Conservation (phyloP, 2,113 vertebrate genomes). For the Bos indicus region DNA sequence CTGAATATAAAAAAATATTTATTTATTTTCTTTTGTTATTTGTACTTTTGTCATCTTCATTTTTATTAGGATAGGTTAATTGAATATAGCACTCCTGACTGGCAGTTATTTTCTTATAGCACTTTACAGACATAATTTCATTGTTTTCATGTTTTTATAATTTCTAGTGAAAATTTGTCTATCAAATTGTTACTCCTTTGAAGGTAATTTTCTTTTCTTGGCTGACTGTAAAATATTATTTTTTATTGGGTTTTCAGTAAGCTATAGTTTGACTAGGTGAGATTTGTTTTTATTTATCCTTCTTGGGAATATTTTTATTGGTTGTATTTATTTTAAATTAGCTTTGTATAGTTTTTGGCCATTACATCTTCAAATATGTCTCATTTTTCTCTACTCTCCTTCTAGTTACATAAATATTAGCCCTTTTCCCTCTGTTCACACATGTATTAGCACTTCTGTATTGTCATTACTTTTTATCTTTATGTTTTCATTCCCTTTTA, state of each 20-base stretch:
- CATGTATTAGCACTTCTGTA: not conserved
- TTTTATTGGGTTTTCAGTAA: not conserved
- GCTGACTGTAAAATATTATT: not conserved
- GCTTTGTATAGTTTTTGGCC: not conserved
- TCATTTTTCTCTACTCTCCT: not conserved
- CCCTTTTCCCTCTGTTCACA: not conserved
- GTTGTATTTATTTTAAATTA: not conserved
- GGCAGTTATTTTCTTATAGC: not conserved
- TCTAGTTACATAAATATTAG: not conserved
- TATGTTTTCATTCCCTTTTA: not conserved
- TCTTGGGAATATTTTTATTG: not conserved
- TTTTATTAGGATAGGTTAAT: not conserved
- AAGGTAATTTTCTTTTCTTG: not conserved
- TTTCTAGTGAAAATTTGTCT: not conserved
- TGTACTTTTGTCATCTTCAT: not conserved
- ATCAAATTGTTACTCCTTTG: not conserved
- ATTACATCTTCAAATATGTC: not conserved
- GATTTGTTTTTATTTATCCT: not conserved
- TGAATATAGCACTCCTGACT: not conserved
- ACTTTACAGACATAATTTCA: not conserved
- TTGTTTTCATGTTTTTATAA: not conserved
- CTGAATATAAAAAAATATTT: not conserved
- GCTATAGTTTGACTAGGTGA: not conserved
- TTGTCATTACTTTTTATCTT: not conserved
- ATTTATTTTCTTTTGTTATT: not conserved